Conservation (phyloP, 2,797 vertebrate species). For the Eulemur rubriventer region DNA sequence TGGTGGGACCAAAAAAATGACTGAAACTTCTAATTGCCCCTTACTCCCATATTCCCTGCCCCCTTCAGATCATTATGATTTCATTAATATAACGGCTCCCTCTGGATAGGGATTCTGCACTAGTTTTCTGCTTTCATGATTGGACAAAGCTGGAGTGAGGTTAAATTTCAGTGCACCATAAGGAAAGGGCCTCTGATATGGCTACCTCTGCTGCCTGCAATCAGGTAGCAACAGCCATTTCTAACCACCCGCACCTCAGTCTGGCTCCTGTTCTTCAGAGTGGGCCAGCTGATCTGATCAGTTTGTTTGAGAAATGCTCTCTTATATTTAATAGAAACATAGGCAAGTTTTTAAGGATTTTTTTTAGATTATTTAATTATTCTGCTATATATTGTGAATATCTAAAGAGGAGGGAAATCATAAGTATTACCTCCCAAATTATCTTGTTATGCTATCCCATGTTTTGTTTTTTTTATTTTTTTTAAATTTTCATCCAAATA, state of each 20-base stretch:
- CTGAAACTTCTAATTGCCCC: background rate
- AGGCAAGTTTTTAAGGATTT: background rate
- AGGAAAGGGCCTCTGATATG: background rate
- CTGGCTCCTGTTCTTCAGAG: background rate
- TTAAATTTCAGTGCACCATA: background rate
- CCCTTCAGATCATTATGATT: background rate
- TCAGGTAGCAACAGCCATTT: background rate
- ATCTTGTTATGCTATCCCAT: background rate
- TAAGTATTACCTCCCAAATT: background rate
- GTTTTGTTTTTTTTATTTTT: background rate
- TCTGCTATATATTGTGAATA: background rate
- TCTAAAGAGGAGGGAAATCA: background rate
- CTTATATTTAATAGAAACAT: background rate
- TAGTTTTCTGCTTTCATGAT: background rate
- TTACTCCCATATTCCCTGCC: background rate
- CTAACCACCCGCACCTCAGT: rapidly evolving
- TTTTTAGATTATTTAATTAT: background rate
- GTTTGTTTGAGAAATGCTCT: background rate
- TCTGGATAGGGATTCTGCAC: background rate
- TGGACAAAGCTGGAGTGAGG: background rate
- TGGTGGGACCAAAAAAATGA: background rate
- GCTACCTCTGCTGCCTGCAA: background rate
- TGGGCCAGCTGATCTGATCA: background rate
- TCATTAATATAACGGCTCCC: background rate
- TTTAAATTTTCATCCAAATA: background rate